Base-by-base conservation (phyloP, 2,113 vertebrate genomes). In the Tachuris rubrigastra region DNA sequence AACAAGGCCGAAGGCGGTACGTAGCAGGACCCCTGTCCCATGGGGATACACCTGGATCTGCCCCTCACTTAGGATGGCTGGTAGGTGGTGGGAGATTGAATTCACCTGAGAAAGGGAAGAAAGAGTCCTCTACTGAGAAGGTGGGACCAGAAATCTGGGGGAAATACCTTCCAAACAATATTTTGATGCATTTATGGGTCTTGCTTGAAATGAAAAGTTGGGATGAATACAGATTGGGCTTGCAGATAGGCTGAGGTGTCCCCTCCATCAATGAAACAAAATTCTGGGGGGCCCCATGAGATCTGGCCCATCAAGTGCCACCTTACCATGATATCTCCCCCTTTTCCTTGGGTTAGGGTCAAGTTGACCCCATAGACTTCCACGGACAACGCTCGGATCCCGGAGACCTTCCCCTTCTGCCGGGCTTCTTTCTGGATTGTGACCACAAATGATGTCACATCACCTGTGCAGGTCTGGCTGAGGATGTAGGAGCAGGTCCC, bases 401-500 rank as follows among this genome's bases (percentile, higher is more conserved):
- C n/a, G 0, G 97, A 93, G 27, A 93, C 65, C 8, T 85, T 82
- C 60, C 30, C 56, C 4, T 39, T 96, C 93, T 75, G 66, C 89
- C 35, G 55, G 2, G 6, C 9, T 9, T n/a, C 76, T 3, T 98
- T 98, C 75, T 97, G 31, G 25, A 98, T 59, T 30, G 85, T 72
- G 53, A 98, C 88, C 0, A 74, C 39, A 8, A 98, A 98, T 1
- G 78, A 15, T 2, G 9, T 1, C 33, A 89, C 6, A 0, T 56
- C 44, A 4, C 2, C 23, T 0, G 24, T 6, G 1, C 95, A 96
- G 25, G 95, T 97, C 50, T 44, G 84, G 0, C 95, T 83, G 55
- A 98, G 89, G 63, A 90, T 8, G 5, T 98, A 98, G 44, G 97
- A 94, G 19, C 98, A 98, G 28, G 96, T 85, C 6, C 97, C 98